phyloP scores from a whole-genome alignment of 1,140 invertebrate species.

The Orius insidiosus region DNA sequence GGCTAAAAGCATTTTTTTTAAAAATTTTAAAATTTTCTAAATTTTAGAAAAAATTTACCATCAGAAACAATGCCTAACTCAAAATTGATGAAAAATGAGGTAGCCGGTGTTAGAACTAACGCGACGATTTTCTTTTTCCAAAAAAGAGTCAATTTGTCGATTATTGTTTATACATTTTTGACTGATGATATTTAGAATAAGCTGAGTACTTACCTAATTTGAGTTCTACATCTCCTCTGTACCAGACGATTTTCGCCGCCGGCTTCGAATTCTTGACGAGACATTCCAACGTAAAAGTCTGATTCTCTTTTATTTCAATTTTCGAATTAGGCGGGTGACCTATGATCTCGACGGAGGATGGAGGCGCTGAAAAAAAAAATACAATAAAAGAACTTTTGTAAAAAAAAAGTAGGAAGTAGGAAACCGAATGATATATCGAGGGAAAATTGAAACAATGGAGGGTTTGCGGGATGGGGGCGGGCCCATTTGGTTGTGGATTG shows the following conservation, averaged over 20 bases:
- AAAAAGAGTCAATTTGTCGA: too few species aligned
- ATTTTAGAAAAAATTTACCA: too few species aligned
- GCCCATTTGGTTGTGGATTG: neutral
- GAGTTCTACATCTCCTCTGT: slow-evolving; percentile 56
- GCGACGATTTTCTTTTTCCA: too few species aligned
- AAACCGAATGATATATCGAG: slow-evolving; percentile 2
- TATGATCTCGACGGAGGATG: slow-evolving; percentile 66
- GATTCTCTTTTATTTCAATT: slow-evolving; percentile 73
- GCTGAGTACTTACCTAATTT: slow-evolving; percentile 40
- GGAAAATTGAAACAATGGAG: neutral
- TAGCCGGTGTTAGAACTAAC: too few species aligned
- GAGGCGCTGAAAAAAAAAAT: slow-evolving; percentile 53
- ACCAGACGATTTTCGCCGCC: slow-evolving; percentile 74
- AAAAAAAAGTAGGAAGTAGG: slow-evolving; percentile 1
- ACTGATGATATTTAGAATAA: too few species aligned
- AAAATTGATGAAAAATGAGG: too few species aligned
- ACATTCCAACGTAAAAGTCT: slow-evolving; percentile 63
- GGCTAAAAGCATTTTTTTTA: too few species aligned
- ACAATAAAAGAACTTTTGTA: slow-evolving; percentile 8
- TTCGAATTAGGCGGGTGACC: slow-evolving; percentile 55
- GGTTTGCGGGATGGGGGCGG: neutral
- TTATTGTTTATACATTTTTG: too few species aligned
- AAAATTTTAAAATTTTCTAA: too few species aligned
- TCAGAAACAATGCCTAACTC: too few species aligned
- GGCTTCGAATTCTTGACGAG: slow-evolving; percentile 71